Evolutionary conservation across 1,140 invertebrate species (phyloP).

Genomic region (Drosophila mayri): DNA sequence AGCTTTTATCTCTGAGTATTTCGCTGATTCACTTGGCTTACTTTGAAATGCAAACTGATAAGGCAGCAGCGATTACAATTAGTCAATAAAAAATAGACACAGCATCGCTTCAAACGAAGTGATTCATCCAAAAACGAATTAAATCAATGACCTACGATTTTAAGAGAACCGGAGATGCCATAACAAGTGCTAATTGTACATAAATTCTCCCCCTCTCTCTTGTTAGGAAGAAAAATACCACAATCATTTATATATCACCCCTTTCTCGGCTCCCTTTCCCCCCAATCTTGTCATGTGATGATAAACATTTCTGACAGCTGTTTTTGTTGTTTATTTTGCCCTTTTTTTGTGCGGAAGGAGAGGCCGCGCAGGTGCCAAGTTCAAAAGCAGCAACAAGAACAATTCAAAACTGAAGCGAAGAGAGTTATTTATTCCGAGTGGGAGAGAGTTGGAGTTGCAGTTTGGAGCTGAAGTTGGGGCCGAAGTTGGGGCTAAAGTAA

Average conservation of each 20-base stretch:
- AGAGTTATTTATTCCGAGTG: neutral
- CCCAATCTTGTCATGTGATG: constrained; percentile 39
- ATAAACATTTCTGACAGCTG: constrained; percentile 68
- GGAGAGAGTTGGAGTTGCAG: constrained; percentile 11
- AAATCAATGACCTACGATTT: constrained; percentile 29
- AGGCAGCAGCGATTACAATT: constrained; percentile 4
- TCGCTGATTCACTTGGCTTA: constrained; percentile 13
- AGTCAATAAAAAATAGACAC: neutral
- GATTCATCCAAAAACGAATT: constrained; percentile 33
- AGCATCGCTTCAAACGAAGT: constrained; percentile 17
- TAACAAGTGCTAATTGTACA: constrained; percentile 22
- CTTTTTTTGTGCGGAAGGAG: constrained; percentile 17
- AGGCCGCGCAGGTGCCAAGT: constrained; percentile 55
- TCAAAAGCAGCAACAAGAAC: constrained; percentile 32
- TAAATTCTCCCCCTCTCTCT: neutral
- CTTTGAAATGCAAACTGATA: constrained; percentile 14
- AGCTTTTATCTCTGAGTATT: neutral
- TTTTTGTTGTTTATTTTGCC: constrained; percentile 42
- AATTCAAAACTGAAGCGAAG: constrained; percentile 1
- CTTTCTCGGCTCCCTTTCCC: neutral
- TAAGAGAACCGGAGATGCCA: constrained; percentile 9
- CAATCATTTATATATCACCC: constrained; percentile 15
- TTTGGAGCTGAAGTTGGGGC: constrained; percentile 3
- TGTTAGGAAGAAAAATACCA: constrained; percentile 13
- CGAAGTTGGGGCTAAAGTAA: neutral